Conservation (phyloP, 2,113 vertebrate species). For the Genyomyrus donnyi region DNA sequence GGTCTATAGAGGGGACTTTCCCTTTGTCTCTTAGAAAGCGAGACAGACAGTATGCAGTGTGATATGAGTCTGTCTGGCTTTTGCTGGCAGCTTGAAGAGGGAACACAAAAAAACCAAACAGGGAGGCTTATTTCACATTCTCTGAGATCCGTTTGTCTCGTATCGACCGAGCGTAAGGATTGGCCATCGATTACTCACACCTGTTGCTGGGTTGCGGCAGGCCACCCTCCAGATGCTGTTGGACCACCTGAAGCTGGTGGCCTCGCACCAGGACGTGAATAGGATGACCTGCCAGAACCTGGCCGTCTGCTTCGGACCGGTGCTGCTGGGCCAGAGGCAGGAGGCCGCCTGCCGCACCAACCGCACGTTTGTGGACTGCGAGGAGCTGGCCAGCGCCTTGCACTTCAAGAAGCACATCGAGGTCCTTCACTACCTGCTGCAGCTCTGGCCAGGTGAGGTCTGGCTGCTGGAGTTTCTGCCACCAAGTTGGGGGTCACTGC, state of each 20-base stretch:
- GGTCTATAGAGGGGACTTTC: constrained; percentile 20
- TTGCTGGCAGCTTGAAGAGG: not conserved
- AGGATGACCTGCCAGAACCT: constrained; percentile 98
- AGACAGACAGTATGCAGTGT: not conserved
- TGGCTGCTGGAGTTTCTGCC: not conserved
- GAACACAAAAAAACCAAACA: not conserved
- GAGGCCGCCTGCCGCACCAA: constrained; percentile 80
- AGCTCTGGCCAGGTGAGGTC: constrained; percentile 86
- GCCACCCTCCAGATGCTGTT: constrained; percentile 82
- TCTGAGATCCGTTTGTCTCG: not conserved
- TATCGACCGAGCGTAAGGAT: not conserved
- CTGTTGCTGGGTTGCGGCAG: constrained; percentile 48
- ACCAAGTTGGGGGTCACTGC: not conserved
- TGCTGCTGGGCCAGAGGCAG: constrained; percentile 87
- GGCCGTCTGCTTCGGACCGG: constrained; percentile 94
- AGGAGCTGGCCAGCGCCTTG: constrained; percentile 91
- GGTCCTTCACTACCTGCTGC: constrained; percentile 93
- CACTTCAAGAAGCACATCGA: constrained; percentile 99
- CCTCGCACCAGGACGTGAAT: constrained; percentile 86
- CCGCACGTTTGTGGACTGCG: constrained; percentile 87
- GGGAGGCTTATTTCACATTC: not conserved
- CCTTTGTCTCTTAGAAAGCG: constrained; percentile 10
- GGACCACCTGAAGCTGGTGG: constrained; percentile 90
- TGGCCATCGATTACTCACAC: not conserved
- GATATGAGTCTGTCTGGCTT: not conserved